Percentiles rank a stretch among this genome's conserved stretches.
These are phyloP conservation scores for Hyla sarda DNA, from an alignment of 2,113 vertebrate genomes.

Conservation along the genomic window DNA sequence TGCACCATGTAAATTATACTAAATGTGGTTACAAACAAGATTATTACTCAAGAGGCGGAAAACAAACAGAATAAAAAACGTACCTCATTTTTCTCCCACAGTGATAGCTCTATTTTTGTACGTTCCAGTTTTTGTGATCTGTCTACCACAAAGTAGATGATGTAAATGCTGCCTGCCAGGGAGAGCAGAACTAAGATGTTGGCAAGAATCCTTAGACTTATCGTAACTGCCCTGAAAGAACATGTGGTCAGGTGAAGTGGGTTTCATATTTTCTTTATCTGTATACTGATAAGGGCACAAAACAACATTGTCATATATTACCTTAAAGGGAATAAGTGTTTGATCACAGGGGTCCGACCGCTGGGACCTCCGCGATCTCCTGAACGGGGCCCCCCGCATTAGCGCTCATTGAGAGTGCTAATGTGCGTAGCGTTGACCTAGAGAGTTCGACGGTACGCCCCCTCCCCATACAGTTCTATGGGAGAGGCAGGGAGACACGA, in stretches of 20 bases:
- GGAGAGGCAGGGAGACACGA: no score
- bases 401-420: no score
- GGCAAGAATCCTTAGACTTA: conserved; percentile 90
- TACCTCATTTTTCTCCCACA: conserved; percentile 99
- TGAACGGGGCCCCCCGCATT: no score
- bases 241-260: not conserved
- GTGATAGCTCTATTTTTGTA: conserved; percentile 86
- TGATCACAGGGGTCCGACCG: no score
- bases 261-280: not conserved
- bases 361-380: no score
- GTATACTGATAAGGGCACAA: not conserved
- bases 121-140: conserved; percentile 92
- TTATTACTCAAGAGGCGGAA: not conserved
- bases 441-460: no score
- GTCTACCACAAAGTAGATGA: conserved; percentile 98
- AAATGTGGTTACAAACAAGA: not conserved
- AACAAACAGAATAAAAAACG: not conserved
- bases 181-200: conserved; percentile 95
- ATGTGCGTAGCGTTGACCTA: no score
- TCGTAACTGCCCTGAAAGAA: conserved; percentile 84
- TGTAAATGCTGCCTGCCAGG: conserved; percentile 96
- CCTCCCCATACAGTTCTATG: no score
- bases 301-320: not conserved
- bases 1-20: not conserved
- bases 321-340: no score